Base-by-base conservation (phyloP, 2,888 invertebrate species). In the Rosalia funebris region DNA sequence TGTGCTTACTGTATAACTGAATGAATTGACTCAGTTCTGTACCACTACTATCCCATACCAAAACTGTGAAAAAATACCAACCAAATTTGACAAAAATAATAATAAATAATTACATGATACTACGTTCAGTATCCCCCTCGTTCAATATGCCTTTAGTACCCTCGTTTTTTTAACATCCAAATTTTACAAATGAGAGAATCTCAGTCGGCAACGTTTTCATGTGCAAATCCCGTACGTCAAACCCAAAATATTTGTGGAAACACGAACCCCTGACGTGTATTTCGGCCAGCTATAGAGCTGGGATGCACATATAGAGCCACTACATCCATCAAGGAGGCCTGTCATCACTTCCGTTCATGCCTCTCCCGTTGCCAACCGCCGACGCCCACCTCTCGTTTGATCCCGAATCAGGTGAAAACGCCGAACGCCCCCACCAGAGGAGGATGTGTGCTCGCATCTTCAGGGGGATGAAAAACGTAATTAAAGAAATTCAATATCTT, bases 271-370 rank as follows among this genome's bases (percentile, higher is more conserved):
- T 19, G 20, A 37, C 19, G 34, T 17, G 16, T 14, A 17, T 25
- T 11, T 17, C 32, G 48, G 36, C n/a, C 36, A 19, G 36, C 42
- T 19, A 48, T 36, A 19, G 37, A 37, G 42, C 41, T n/a, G 52
- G 5, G 16, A 15, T 42, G 19, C 17, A 20, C 14, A 16, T 42
- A 53, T 50, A 42, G 37, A 60, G 54, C 55, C 62, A 57, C 65
- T 57, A 60, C 67, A 64, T 63, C 67, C 53, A 63, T 65, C 62
- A 65, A 65, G 56, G 25, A 48, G 46, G 63, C 48, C 62, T 62
- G 65, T 63, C 61, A 58, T 53, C 66, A 48, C 66, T 59, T 66
- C 63, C 66, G 66, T 42, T 66, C 59, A 48, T 50, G 55, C 56
- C 45, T 44, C 55, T 60, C 60, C 60, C 56, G 60, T 56, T 56